These are phyloP conservation scores for Gobius niger DNA, from an alignment of 2,113 vertebrate species.

Conservation along the genomic window DNA sequence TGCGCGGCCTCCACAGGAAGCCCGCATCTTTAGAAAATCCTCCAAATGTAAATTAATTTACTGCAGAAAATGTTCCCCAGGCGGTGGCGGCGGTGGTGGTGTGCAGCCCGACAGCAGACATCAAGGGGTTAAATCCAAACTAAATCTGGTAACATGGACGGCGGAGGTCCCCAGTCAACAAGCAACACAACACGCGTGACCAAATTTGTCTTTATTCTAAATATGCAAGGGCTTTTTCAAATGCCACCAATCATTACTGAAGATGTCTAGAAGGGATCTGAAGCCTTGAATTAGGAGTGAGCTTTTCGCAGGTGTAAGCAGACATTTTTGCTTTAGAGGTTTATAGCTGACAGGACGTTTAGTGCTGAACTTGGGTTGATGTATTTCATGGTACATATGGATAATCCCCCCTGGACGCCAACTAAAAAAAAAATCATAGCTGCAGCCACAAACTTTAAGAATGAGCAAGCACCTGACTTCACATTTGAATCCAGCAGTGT, in stretches of 20 bases:
- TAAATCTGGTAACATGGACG: constrained; percentile 42
- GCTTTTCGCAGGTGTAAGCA: constrained; percentile 25
- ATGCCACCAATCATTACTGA: constrained; percentile 30
- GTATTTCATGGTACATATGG: constrained; percentile 9
- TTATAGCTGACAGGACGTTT: constrained; percentile 12
- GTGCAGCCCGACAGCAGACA: constrained; percentile 56
- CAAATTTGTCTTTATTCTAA: constrained; percentile 38
- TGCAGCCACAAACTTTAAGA: neutral
- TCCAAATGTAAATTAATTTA: constrained; percentile 99
- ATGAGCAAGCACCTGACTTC: neutral
- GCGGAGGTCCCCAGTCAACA: constrained; percentile 27
- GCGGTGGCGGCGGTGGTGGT: constrained; percentile 61
- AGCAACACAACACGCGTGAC: constrained; percentile 41
- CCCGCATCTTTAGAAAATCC: constrained; percentile 97
- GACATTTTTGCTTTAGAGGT: constrained; percentile 18
- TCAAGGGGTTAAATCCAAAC: constrained; percentile 71
- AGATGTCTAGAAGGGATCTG: constrained; percentile 14
- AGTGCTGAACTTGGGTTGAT: neutral
- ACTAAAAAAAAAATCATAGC: neutral
- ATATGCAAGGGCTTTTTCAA: constrained; percentile 33
- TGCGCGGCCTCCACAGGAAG: constrained; percentile 89
- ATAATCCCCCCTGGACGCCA: constrained; percentile 7
- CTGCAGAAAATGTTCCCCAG: constrained; percentile 82
- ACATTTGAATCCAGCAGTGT: no score
- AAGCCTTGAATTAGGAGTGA: neutral